Base-by-base conservation (phyloP, 2,888 invertebrate genomes). In the Clanis bilineata region DNA sequence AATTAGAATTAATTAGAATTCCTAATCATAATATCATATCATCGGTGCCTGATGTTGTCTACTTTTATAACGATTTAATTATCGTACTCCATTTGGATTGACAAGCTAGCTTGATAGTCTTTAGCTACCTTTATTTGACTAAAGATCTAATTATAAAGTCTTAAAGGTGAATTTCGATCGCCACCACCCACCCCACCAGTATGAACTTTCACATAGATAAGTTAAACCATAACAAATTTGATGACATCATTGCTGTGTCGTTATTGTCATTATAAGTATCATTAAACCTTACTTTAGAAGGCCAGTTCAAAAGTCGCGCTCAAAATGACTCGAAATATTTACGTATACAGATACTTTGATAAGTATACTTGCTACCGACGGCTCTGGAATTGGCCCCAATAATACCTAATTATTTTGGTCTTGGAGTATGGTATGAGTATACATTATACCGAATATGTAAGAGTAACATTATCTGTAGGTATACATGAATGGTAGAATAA, bases 401-500 rank as follows among this genome's bases (percentile, higher is more conserved):
- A 65, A 63, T 64, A 66, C 62, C 47, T 47, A 74, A 77, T 73
- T 74, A 78, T 74, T 79, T 81, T 80, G 86, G 85, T 85, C 78
- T 86, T 83, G 87, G 86, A 83, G 65, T 81, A 85, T 80, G 83
- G 82, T 80, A 80, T 28, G 32, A 45, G 21, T 5, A 38, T 58
- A 47, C 25, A 22, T 58, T 38, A 25, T 51, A 58, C 39, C 32
- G 32, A 58, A 58, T 51, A 58, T 58, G 58, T 51, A 51, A 58
- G 58, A 58, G 75, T 71, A 74, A 73, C 76, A 73, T 75, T 70
- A 74, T 77, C 73, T 74, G 82, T 80, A 82, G 79, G 82, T 85
- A 83, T 83, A 87, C 80, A 79, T 80, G 83, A 84, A 78, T 78
- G 80, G 81, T 82, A 82, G 77, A 84, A 80, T 87, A 83, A 80